phyloP scores from a whole-genome alignment of 2,113 vertebrate genomes.

The Eretmochelys imbricata region DNA sequence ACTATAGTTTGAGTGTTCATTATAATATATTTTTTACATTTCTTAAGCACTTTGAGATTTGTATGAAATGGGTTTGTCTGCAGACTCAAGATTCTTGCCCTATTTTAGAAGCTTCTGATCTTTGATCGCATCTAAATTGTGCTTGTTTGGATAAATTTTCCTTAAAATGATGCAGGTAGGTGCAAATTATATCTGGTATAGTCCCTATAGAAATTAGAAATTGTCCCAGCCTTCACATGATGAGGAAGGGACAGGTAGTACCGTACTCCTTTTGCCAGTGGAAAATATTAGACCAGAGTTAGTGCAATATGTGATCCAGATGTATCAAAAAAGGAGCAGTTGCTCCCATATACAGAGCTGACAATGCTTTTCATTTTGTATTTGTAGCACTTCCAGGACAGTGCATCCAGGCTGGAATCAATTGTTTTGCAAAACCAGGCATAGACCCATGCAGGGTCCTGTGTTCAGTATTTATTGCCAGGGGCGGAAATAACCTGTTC shows the following conservation, averaged over 20 bases:
- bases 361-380: not conserved
- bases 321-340: not conserved
- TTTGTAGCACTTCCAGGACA: not conserved
- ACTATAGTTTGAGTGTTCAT: not conserved
- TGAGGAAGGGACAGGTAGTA: not conserved
- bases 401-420: not conserved
- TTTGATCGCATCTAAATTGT: not conserved
- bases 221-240: not conserved
- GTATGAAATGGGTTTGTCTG: not conserved
- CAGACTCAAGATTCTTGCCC: not conserved
- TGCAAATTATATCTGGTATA: not conserved
- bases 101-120: not conserved
- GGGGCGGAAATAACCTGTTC: constrained; percentile 39
- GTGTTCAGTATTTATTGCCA: constrained; percentile 48
- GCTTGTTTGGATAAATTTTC: not conserved
- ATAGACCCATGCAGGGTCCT: constrained; percentile 18
- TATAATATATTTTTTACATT: not conserved
- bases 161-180: not conserved
- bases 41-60: not conserved
- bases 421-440: constrained; percentile 5
- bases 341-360: not conserved
- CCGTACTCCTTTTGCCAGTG: not conserved
- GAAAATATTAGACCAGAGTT: not conserved
- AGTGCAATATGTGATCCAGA: not conserved
- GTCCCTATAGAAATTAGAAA: not conserved